Percentiles rank a stretch among this genome's conserved stretches.
Conservation (phyloP, 2,888 invertebrate species). For the Lordiphosa fenestrarum region DNA sequence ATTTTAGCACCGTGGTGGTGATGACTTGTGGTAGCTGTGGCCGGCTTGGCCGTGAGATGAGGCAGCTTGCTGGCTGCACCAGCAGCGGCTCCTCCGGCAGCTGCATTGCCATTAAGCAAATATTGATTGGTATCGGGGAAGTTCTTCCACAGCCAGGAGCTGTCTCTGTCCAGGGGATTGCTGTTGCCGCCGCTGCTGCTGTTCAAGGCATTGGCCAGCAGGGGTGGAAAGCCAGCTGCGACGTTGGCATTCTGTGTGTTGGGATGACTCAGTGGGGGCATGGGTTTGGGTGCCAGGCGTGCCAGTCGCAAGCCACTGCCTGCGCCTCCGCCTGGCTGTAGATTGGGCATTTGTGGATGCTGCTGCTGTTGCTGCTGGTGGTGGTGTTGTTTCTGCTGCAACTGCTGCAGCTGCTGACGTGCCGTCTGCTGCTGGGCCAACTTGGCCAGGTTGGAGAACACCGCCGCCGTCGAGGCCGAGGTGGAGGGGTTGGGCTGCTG, state of each 20-base stretch:
- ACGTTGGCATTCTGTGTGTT: neutral
- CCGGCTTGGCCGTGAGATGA: slow-evolving; percentile 72
- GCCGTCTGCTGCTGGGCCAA: slow-evolving; percentile 43
- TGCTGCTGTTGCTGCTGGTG: slow-evolving; percentile 35
- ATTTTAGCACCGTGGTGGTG: slow-evolving; percentile 11
- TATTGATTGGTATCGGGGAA: slow-evolving; percentile 77
- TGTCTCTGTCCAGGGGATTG: slow-evolving; percentile 36
- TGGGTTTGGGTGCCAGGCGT: slow-evolving; percentile 48
- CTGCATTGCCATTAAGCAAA: slow-evolving; percentile 70
- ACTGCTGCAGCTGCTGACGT: slow-evolving; percentile 51
- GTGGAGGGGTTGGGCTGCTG: slow-evolving; percentile 5
- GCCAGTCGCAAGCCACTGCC: slow-evolving; percentile 38
- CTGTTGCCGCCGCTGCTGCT: slow-evolving; percentile 38
- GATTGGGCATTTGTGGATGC: slow-evolving; percentile 42
- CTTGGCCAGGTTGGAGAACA: slow-evolving; percentile 32
- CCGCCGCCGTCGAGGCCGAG: slow-evolving; percentile 9
- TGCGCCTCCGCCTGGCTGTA: slow-evolving; percentile 34
- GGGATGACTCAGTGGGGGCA: slow-evolving; percentile 58
- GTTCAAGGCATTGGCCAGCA: slow-evolving; percentile 56
- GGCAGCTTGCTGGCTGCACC: slow-evolving; percentile 42
- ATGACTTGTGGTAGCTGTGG: too few species aligned
- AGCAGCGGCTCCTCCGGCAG: neutral
- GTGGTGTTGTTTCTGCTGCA: slow-evolving; percentile 44
- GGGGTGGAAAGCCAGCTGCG: slow-evolving; percentile 42
- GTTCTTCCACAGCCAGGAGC: slow-evolving; percentile 76